phyloP scores from a whole-genome alignment of 2,113 vertebrate species.

The Nycticebus coucang region DNA sequence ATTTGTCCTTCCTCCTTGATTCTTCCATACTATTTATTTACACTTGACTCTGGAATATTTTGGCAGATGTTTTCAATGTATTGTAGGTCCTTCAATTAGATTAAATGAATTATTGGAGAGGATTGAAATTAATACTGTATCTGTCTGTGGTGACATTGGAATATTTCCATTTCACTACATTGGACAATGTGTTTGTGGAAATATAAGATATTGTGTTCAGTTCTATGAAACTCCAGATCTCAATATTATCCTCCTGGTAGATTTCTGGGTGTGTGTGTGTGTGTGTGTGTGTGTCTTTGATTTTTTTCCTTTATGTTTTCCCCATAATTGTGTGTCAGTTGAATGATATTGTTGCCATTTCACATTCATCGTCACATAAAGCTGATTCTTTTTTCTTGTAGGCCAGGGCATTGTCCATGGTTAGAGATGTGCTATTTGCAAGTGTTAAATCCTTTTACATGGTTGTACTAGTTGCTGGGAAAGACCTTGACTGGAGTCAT shows the following conservation, averaged over 20 bases:
- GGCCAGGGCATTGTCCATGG: not conserved
- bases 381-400: not conserved
- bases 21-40: not conserved
- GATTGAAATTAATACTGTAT: not conserved
- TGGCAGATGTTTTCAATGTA: not conserved
- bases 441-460: not conserved
- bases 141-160: not conserved
- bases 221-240: not conserved
- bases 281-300: not conserved
- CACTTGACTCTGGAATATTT: not conserved
- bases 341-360: not conserved
- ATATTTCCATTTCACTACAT: not conserved
- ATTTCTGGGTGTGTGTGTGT: not conserved
- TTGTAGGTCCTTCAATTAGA: not conserved
- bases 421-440: not conserved
- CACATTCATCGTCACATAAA: not conserved
- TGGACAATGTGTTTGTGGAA: not conserved
- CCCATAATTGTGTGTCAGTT: not conserved
- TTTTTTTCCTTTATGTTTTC: not conserved
- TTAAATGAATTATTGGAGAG: not conserved
- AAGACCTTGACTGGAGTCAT: constrained; percentile 43
- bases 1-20: not conserved
- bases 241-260: not conserved
- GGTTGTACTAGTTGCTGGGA: not conserved
- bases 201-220: not conserved